Conservation (phyloP, 2,113 vertebrate species). For the Pachypanchax playfairii region DNA sequence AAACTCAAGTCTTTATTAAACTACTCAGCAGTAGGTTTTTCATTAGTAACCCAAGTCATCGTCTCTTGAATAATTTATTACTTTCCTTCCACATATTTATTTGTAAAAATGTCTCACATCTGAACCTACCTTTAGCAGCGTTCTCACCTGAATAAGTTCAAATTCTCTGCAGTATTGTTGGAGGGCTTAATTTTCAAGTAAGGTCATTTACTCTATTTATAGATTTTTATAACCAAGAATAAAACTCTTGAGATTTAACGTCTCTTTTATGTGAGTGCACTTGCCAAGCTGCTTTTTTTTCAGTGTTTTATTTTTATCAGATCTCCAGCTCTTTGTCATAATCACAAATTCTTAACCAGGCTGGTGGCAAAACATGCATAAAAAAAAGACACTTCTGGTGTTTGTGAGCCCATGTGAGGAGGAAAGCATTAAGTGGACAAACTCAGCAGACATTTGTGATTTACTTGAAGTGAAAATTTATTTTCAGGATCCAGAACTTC, state of each 20-base stretch:
- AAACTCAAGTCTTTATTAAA: neutral
- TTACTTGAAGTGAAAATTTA: no score
- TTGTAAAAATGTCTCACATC: conserved; percentile 7
- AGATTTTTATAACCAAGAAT: neutral
- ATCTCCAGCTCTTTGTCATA: neutral
- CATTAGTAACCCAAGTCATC: neutral
- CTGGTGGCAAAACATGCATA: no score
- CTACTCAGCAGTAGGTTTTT: neutral
- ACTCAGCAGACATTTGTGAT: no score
- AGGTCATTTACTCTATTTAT: neutral
- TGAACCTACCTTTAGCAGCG: conserved; percentile 11
- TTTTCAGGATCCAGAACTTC: no score
- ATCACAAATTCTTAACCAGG: neutral
- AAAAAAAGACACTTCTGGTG: no score
- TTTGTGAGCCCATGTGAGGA: no score
- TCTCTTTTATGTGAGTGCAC: no score
- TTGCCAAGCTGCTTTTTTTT: neutral
- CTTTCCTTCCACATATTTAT: neutral
- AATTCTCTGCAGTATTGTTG: neutral
- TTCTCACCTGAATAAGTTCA: conserved; percentile 2
- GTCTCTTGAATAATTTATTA: neutral
- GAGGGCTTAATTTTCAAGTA: neutral
- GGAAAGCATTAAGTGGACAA: no score
- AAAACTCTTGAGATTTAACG: neutral
- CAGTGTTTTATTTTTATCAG: neutral